These are phyloP conservation scores for Tachina fera DNA, from an alignment of 2,888 invertebrate genomes.

Conservation along the genomic window DNA sequence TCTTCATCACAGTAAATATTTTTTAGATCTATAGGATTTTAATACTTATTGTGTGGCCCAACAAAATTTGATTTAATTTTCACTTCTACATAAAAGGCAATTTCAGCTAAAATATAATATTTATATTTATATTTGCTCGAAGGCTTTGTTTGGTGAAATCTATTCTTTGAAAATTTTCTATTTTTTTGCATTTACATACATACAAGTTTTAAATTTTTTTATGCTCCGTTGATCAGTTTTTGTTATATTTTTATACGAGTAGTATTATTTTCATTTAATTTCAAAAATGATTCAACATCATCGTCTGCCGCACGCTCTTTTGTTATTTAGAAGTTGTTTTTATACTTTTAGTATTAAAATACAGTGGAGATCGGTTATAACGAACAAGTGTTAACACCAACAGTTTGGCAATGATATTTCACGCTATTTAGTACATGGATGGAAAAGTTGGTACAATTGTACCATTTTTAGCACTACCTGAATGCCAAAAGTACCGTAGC, in stretches of 20 bases:
- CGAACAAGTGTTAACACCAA: too few relatives aligned
- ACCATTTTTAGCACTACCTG: too few relatives aligned
- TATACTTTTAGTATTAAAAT: constrained; percentile 24
- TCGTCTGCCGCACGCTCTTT: constrained; percentile 57
- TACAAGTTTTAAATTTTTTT: constrained; percentile 51
- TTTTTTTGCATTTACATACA: constrained; percentile 32
- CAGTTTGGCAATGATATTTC: too few relatives aligned
- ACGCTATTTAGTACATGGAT: too few relatives aligned
- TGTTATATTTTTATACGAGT: constrained; percentile 39
- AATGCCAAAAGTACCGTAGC: too few relatives aligned
- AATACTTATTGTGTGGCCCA: too few relatives aligned
- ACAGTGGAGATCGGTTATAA: neutral
- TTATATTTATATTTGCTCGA: neutral
- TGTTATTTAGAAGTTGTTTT: constrained; percentile 61
- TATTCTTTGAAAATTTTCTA: constrained; percentile 29
- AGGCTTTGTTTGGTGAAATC: constrained; percentile 41
- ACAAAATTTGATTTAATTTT: too few relatives aligned
- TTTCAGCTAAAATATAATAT: neutral
- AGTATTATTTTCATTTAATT: constrained; percentile 42
- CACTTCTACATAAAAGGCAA: too few relatives aligned
- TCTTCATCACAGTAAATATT: too few relatives aligned
- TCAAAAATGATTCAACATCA: constrained; percentile 56
- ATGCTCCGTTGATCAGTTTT: constrained; percentile 68
- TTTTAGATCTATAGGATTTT: too few relatives aligned
- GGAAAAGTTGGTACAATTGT: too few relatives aligned